Conservation (phyloP, 2,888 invertebrate species). For the Synanthedon tipuliformis region DNA sequence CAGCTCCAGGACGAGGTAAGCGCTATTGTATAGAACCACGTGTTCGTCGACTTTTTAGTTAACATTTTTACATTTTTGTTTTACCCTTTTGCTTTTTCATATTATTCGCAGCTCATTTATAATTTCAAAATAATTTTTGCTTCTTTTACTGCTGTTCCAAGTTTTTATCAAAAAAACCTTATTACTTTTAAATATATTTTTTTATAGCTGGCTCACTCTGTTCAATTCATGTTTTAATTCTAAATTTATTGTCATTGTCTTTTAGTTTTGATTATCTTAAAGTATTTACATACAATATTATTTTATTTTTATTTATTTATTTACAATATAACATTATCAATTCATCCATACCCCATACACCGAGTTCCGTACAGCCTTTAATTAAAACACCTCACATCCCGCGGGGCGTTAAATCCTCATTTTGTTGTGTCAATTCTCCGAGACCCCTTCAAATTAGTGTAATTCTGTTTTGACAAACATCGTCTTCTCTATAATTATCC, state of each 20-base stretch:
- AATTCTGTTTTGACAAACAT: not conserved
- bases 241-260: too few species aligned
- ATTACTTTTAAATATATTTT: too few species aligned
- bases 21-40: slow-evolving; percentile 52
- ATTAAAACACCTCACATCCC: slow-evolving; percentile 1
- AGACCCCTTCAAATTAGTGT: not conserved
- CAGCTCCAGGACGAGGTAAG: slow-evolving; percentile 60
- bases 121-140: too few species aligned
- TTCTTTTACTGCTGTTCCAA: too few species aligned
- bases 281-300: too few species aligned
- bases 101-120: not conserved
- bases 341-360: too few species aligned
- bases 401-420: not conserved
- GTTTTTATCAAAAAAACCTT: too few species aligned
- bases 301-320: too few species aligned
- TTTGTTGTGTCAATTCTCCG: not conserved
- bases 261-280: too few species aligned
- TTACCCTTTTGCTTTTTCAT: not conserved
- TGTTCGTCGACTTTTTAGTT: slow-evolving; percentile 20
- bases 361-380: not conserved
- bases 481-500: slow-evolving; percentile 17
- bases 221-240: too few species aligned
- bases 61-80: not conserved
- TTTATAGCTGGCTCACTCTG: too few species aligned
- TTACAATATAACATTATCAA: too few species aligned